Conservation (phyloP, 2,888 invertebrate species). For the Lacanobia wlatinum region DNA sequence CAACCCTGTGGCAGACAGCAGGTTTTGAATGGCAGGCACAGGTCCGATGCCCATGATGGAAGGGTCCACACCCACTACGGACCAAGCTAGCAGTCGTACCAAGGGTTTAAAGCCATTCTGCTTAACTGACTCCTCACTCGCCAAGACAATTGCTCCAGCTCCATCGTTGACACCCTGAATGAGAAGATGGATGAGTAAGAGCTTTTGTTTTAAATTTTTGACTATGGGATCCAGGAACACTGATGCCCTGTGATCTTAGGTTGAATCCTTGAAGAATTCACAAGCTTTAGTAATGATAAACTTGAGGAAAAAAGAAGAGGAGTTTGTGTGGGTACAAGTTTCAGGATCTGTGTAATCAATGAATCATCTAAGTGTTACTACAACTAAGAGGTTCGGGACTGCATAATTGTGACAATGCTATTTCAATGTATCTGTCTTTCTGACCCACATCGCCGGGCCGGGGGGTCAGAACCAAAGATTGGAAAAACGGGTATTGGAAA, state of each 20-base stretch:
- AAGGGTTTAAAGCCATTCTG: slow-evolving; percentile 94
- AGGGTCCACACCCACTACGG: slow-evolving; percentile 97
- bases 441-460: not conserved
- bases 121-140: slow-evolving; percentile 96
- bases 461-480: no score
- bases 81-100: slow-evolving; percentile 96
- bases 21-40: slow-evolving; percentile 96
- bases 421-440: not conserved
- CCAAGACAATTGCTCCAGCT: slow-evolving; percentile 96
- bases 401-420: not conserved
- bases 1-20: slow-evolving; percentile 94
- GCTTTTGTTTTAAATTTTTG: not conserved
- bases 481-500: no score
- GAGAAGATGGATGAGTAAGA: not conserved
- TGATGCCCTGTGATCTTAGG: not conserved
- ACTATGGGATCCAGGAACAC: no score
- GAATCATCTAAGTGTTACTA: no score
- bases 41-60: slow-evolving; percentile 99
- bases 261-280: not conserved
- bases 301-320: not conserved
- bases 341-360: no score
- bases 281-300: no score
- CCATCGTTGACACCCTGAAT: slow-evolving; percentile 98
- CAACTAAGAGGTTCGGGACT: no score
- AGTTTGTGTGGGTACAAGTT: no score